These are phyloP conservation scores for Leptogaster cylindrica DNA, from an alignment of 2,888 invertebrate species.

Conservation along the genomic window DNA sequence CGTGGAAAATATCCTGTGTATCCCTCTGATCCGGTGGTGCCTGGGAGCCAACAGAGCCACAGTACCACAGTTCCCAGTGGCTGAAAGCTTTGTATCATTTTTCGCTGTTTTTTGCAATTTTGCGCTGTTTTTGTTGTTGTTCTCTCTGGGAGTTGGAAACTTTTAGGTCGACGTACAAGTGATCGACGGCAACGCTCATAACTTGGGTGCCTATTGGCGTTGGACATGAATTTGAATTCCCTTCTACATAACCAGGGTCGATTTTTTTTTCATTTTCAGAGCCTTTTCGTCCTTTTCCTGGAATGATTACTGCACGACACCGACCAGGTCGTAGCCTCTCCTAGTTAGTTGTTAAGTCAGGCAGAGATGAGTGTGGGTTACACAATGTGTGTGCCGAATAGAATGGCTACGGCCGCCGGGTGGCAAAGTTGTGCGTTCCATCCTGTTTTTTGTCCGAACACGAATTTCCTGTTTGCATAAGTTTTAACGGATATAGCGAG, in stretches of 20 bases:
- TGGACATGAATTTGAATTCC: slow-evolving; percentile 40
- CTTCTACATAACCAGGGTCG: slow-evolving; percentile 25
- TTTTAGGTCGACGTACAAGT: slow-evolving; percentile 45
- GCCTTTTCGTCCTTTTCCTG: slow-evolving; percentile 15
- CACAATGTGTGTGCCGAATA: slow-evolving; percentile 5
- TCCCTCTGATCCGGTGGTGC: slow-evolving; percentile 33
- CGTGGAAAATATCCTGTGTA: slow-evolving; percentile 25
- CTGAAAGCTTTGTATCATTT: slow-evolving; percentile 37
- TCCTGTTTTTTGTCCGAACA: slow-evolving; percentile 36
- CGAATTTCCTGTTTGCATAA: slow-evolving; percentile 42
- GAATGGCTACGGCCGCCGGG: background rate
- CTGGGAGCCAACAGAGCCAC: slow-evolving; percentile 15
- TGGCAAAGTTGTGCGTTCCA: slow-evolving; percentile 39
- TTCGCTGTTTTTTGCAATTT: slow-evolving; percentile 17
- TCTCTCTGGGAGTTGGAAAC: slow-evolving; percentile 38
- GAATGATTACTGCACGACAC: slow-evolving; percentile 14
- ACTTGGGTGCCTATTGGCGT: slow-evolving; percentile 38
- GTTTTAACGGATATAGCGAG: slow-evolving; percentile 41
- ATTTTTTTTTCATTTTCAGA: slow-evolving; percentile 3
- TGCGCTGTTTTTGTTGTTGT: background rate
- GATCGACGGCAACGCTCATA: slow-evolving; percentile 30
- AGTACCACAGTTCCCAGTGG: slow-evolving; percentile 8
- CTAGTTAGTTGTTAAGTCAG: slow-evolving; percentile 7
- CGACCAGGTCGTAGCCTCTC: slow-evolving; percentile 28
- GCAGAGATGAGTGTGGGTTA: slow-evolving; percentile 14